Base-by-base conservation (phyloP, 2,888 invertebrate species). In the Acrobasis suavella region DNA sequence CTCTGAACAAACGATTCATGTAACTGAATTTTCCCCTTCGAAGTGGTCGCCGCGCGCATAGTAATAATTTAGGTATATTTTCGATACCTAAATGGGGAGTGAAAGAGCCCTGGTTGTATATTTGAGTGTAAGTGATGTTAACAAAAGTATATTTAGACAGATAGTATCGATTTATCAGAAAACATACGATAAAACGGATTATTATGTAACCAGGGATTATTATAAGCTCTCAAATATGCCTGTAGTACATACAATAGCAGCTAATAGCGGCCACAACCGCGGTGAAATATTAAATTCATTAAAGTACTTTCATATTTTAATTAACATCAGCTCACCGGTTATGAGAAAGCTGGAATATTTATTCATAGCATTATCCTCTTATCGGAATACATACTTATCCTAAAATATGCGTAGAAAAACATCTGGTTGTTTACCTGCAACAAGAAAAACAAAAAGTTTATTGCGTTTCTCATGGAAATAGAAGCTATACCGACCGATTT, bases 141-240 rank as follows among this genome's bases (percentile, higher is more conserved):
- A 22, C n/a, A 22, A 22, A 22, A 22, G 22, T 22, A 22, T 22
- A 22, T 22, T 22, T 22, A 22, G 22, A 3, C 22, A 22, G 22
- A 22, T 2, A 22, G 22, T 32, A 32, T 7, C 32, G 2, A 7
- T 32, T 32, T 32, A 32, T 32, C 75, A 71, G 72, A 71, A 75
- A 75, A 74, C 73, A 22, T 52, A 9, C 32, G 37, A 54, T 54
- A 37, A 37, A 37, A 38, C 32, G 37, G 14, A 15, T 51, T 42
- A 42, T 42, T 12, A 42, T 42, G 42, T 42, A 42, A 46, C 12
- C 38, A 9, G 12, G 37, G 37, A 54, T 37, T 54, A 54, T 54
- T 37, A 15, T 37, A 54, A 38, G n/a, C 15, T 8, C 9, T 37
- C 37, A n/a, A 38, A 37, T 37, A 54, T 37, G 15, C 14, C 37